phyloP scores from a whole-genome alignment of 2,888 invertebrate genomes.

The Uropetala carovei region DNA sequence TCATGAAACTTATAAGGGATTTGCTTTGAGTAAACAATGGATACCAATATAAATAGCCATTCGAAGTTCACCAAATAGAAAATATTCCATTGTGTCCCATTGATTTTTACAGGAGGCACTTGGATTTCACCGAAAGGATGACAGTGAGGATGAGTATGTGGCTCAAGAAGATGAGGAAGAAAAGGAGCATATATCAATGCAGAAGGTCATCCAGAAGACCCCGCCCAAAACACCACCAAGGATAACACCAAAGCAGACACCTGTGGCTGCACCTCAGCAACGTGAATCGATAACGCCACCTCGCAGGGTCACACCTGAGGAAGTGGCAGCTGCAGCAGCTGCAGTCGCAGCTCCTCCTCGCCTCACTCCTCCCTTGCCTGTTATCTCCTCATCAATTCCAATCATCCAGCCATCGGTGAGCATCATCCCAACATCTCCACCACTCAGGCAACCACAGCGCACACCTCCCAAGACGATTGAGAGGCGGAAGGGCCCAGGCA shows the following conservation, averaged over 20 bases:
- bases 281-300: constrained; percentile 66
- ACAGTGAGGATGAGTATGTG: constrained; percentile 77
- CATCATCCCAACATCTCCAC: constrained; percentile 73
- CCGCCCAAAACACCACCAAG: constrained; percentile 71
- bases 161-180: constrained; percentile 75
- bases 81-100: not conserved
- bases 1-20: too few relatives aligned
- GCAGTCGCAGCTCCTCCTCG: constrained; percentile 73
- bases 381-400: constrained; percentile 65
- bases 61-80: not conserved
- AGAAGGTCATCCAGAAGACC: constrained; percentile 70
- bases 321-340: constrained; percentile 74
- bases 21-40: too few relatives aligned
- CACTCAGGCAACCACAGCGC: constrained; percentile 71
- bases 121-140: constrained; percentile 75
- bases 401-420: constrained; percentile 71
- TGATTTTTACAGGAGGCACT: constrained; percentile 73
- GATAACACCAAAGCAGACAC: constrained; percentile 67
- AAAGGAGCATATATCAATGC: constrained; percentile 20
- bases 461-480: constrained; percentile 72
- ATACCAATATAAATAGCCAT: too few relatives aligned
- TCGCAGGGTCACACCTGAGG: constrained; percentile 72
- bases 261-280: constrained; percentile 66
- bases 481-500: constrained; percentile 31
- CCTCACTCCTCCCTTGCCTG: constrained; percentile 60